These are phyloP conservation scores for Takifugu bimaculatus DNA, from an alignment of 2,113 vertebrate species.

Conservation along the genomic window DNA sequence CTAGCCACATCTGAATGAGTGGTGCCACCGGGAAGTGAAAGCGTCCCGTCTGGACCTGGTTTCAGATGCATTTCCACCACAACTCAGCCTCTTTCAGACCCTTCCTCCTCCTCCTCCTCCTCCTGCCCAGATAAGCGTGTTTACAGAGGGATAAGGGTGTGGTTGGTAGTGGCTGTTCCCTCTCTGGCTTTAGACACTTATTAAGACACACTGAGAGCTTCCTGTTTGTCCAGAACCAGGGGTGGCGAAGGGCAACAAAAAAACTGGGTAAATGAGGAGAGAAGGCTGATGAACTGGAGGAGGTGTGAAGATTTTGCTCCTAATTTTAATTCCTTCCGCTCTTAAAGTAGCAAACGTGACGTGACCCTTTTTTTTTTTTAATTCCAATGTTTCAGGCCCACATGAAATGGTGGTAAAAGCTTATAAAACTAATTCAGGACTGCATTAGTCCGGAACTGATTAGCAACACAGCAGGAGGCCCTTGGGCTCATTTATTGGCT, in stretches of 20 bases:
- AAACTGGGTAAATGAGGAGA: conserved; percentile 14
- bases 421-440: not conserved
- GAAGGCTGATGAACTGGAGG: conserved; percentile 1
- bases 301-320: not conserved
- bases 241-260: not conserved
- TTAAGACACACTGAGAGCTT: conserved; percentile 59
- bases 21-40: conserved; percentile 29
- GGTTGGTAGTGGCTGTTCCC: conserved; percentile 34
- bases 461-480: not conserved
- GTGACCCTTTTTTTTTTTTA: not conserved
- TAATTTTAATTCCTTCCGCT: too few species aligned
- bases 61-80: conserved; percentile 13
- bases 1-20: too few species aligned
- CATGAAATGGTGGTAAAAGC: not conserved
- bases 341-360: too few species aligned
- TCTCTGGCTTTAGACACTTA: conserved; percentile 44
- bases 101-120: conserved; percentile 7
- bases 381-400: not conserved
- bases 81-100: not conserved
- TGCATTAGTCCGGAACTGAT: not conserved
- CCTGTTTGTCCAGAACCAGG: conserved; percentile 55
- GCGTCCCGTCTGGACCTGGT: conserved; percentile 23
- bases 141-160: conserved; percentile 57
- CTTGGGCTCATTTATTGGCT: not conserved
- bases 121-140: conserved; percentile 40